Conservation (phyloP, 2,797 vertebrate genomes). For the Acipenser ruthenus region DNA sequence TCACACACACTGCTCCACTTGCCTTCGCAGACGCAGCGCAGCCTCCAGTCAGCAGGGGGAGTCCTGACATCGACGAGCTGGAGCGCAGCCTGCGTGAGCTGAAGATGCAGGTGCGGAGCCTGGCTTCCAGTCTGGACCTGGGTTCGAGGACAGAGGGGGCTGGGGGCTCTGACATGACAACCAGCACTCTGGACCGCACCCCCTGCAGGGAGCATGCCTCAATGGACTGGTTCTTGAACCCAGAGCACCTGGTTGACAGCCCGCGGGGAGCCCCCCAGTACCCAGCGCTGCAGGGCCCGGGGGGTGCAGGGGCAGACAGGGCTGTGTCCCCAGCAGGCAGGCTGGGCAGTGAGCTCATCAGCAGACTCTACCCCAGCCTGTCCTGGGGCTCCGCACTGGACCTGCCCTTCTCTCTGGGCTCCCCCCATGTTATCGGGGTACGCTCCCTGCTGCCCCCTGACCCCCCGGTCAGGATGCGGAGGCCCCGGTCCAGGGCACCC, state of each 20-base stretch:
- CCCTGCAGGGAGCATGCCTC: background rate
- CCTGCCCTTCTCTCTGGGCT: constrained; percentile 16
- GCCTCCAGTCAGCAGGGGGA: background rate
- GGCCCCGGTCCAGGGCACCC: background rate
- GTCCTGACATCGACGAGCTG: constrained; percentile 22
- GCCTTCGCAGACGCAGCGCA: constrained; percentile 1
- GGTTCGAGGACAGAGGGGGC: constrained; percentile 6
- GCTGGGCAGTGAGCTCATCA: background rate
- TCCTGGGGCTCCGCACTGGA: constrained; percentile 19
- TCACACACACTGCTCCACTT: background rate
- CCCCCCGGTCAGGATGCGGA: constrained; percentile 14
- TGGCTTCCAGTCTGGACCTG: constrained; percentile 23
- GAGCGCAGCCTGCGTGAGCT: constrained; percentile 29
- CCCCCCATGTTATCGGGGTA: constrained; percentile 23
- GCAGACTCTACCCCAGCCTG: constrained; percentile 4
- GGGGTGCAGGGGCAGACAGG: constrained; percentile 14
- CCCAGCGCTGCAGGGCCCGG: constrained; percentile 15
- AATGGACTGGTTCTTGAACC: background rate
- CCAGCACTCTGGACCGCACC: too few relatives aligned
- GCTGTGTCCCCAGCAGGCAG: background rate
- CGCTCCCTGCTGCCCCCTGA: constrained; percentile 18
- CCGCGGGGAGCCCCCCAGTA: constrained; percentile 1
- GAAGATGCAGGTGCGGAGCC: constrained; percentile 28
- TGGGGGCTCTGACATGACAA: background rate
- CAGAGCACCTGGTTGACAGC: background rate